Conservation (phyloP, 1,140 invertebrate species). For the Hyles euphorbiae region DNA sequence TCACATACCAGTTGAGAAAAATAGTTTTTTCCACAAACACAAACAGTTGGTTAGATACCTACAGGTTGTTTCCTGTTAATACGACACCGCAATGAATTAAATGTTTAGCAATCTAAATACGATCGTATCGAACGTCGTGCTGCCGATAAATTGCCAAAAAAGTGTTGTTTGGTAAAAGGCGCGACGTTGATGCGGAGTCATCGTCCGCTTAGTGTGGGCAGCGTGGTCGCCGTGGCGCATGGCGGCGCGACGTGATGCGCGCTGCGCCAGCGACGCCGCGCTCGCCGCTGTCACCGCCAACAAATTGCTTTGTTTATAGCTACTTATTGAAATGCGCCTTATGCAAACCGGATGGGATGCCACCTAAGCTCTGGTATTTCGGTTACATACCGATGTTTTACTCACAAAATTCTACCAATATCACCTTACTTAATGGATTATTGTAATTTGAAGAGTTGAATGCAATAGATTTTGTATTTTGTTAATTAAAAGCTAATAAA, state of each 20-base stretch:
- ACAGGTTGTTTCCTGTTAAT: no score
- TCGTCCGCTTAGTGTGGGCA: background rate
- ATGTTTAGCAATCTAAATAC: no score
- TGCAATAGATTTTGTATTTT: no score
- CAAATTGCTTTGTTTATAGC: conserved; percentile 41
- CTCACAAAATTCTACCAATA: no score
- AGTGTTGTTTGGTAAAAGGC: background rate
- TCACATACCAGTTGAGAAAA: no score
- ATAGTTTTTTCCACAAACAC: no score
- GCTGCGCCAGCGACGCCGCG: conserved; percentile 2
- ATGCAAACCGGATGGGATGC: conserved; percentile 16
- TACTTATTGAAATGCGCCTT: conserved; percentile 32
- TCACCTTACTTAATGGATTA: no score
- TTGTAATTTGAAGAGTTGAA: no score
- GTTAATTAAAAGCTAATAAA: no score
- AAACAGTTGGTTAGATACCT: no score
- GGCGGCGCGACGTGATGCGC: conserved; percentile 10
- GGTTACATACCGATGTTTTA: background rate
- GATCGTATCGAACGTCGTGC: no score
- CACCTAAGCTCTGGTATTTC: background rate
- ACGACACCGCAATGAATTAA: no score
- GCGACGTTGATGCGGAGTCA: conserved; percentile 9
- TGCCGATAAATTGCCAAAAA: background rate
- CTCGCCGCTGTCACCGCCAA: conserved; percentile 24
- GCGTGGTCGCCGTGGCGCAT: conserved; percentile 13